A percentile compares a stretch with the other conserved stretches of the same genome.
phyloP scores from a whole-genome alignment of 2,888 invertebrate genomes.

The Drosophila glabriapex region DNA sequence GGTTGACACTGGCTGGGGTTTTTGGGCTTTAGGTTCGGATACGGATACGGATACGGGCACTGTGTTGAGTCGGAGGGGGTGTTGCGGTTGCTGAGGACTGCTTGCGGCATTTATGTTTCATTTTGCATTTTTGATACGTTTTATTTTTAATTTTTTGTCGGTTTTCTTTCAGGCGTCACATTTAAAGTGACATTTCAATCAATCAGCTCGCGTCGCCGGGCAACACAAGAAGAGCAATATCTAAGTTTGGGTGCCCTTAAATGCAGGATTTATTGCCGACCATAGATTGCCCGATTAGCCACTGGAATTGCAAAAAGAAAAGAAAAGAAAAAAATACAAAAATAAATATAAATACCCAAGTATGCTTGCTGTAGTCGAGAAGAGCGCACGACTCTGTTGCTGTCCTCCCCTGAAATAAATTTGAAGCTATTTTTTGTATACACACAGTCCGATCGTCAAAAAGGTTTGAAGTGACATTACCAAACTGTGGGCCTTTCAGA shows the following conservation, averaged over 20 bases:
- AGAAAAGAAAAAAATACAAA: neutral
- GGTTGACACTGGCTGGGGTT: constrained; percentile 50
- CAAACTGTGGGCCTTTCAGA: neutral
- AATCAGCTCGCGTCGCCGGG: constrained; percentile 68
- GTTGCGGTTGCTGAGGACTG: constrained; percentile 56
- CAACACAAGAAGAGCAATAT: constrained; percentile 16
- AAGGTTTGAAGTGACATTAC: neutral
- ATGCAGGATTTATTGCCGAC: constrained; percentile 49
- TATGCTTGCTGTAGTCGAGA: neutral
- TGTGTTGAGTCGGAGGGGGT: neutral
- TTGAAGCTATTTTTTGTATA: neutral
- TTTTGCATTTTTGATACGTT: constrained; percentile 75
- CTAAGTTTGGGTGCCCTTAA: constrained; percentile 33
- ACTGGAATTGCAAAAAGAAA: constrained; percentile 12
- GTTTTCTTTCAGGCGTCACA: constrained; percentile 49
- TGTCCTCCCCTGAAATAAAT: neutral
- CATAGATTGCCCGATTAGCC: constrained; percentile 53
- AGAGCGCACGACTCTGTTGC: neutral
- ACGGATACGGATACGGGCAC: constrained; percentile 4
- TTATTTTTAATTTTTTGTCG: constrained; percentile 56
- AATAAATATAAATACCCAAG: neutral
- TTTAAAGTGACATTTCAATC: constrained; percentile 84
- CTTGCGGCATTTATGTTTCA: constrained; percentile 75
- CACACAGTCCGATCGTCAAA: neutral
- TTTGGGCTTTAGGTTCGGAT: constrained; percentile 12